phyloP scores from a whole-genome alignment of 2,888 invertebrate genomes.

The Agrotis puta region DNA sequence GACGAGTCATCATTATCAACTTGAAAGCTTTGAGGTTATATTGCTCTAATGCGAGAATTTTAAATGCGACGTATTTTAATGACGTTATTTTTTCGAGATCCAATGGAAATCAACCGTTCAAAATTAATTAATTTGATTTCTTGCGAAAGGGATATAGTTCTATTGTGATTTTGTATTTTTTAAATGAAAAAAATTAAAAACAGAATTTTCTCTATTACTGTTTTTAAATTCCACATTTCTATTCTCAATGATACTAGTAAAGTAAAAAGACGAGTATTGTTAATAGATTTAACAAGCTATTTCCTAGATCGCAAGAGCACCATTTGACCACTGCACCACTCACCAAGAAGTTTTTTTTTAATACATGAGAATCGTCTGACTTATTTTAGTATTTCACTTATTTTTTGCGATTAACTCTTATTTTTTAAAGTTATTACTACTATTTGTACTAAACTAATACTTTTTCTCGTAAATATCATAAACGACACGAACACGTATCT shows the following conservation, averaged over 20 bases:
- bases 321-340: slow-evolving; percentile 84
- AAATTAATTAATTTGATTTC: slow-evolving; percentile 16
- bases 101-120: neutral
- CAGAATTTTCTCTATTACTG: slow-evolving; percentile 9
- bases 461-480: slow-evolving; percentile 91
- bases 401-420: slow-evolving; percentile 75
- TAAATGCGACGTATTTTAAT: slow-evolving; percentile 25
- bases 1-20: slow-evolving; percentile 89
- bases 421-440: slow-evolving; percentile 76
- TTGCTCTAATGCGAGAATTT: slow-evolving; percentile 61
- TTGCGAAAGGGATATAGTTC: slow-evolving; percentile 2
- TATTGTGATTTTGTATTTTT: slow-evolving; percentile 16
- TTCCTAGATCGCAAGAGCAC: slow-evolving; percentile 80
- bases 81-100: neutral
- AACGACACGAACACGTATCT: slow-evolving; percentile 90
- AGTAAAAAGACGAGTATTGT: slow-evolving; percentile 34
- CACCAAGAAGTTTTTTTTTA: slow-evolving; percentile 84
- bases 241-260: slow-evolving; percentile 21
- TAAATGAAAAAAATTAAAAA: slow-evolving; percentile 22
- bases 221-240: slow-evolving; percentile 27
- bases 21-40: slow-evolving; percentile 84
- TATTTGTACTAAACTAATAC: slow-evolving; percentile 84
- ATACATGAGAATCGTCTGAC: slow-evolving; percentile 85
- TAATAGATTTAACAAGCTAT: slow-evolving; percentile 76
- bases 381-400: slow-evolving; percentile 81